Percentiles rank a stretch among this genome's conserved stretches.
Conservation (phyloP, 2,797 vertebrate genomes). For the Alauda arvensis region DNA sequence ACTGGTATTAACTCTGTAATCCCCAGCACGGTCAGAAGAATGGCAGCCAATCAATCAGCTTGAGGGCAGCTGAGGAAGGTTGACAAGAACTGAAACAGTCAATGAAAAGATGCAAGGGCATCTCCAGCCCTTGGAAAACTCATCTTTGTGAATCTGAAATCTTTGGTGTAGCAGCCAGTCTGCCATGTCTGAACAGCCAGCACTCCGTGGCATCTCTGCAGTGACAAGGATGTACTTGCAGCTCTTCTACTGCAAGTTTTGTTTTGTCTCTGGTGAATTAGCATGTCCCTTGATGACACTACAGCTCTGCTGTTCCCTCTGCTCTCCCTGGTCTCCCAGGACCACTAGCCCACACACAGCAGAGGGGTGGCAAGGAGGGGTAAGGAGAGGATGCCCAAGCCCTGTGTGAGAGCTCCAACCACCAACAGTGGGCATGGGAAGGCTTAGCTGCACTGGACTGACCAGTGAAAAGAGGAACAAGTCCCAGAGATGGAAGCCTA, state of each 20-base stretch:
- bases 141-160: not conserved
- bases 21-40: not conserved
- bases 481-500: not conserved
- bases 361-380: not conserved
- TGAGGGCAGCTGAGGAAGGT: not conserved
- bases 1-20: not conserved
- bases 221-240: not conserved
- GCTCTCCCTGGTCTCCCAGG: accelerated
- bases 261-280: not conserved
- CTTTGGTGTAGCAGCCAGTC: conserved; percentile 22
- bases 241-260: not conserved
- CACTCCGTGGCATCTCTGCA: not conserved
- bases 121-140: not conserved
- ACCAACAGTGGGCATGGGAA: accelerated
- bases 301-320: not conserved
- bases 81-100: not conserved
- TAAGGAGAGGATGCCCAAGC: not conserved
- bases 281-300: accelerated
- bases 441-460: not conserved
- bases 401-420: accelerated
- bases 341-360: accelerated
- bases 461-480: not conserved
- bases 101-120: not conserved
- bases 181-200: accelerated
- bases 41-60: not conserved